phyloP scores from a whole-genome alignment of 2,113 vertebrate genomes.

The Pteropus alecto region DNA sequence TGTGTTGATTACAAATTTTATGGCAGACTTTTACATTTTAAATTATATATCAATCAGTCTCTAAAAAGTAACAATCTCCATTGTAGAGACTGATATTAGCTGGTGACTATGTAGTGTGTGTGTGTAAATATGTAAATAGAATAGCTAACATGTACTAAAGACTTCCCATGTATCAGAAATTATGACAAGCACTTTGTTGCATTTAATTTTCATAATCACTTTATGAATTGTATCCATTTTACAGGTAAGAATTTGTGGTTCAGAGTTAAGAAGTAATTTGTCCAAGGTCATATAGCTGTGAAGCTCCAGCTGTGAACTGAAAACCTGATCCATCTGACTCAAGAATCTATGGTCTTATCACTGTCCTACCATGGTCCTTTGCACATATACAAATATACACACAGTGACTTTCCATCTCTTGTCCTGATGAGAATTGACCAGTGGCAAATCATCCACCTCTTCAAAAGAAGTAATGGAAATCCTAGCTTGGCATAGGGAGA shows the following conservation, averaged over 20 bases:
- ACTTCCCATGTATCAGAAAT: not conserved
- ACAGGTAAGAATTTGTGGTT: not conserved
- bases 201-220: not conserved
- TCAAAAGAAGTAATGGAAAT: not conserved
- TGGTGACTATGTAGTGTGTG: not conserved
- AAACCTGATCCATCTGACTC: not conserved
- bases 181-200: not conserved
- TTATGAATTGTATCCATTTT: constrained; percentile 1
- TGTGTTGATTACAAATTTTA: constrained; percentile 2
- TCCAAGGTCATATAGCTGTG: not conserved
- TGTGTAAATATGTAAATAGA: not conserved
- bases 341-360: not conserved
- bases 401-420: not conserved
- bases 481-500: not conserved
- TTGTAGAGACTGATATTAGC: not conserved
- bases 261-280: not conserved
- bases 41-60: not conserved
- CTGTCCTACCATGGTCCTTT: not conserved
- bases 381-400: not conserved
- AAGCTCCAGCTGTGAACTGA: not conserved
- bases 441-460: not conserved
- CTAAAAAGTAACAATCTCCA: not conserved
- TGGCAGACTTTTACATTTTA: not conserved
- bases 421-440: not conserved
- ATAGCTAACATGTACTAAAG: not conserved